A percentile compares a stretch with the other conserved stretches of the same genome.
phyloP scores from a whole-genome alignment of 1,140 invertebrate species.

The Belonocnema kinseyi region DNA sequence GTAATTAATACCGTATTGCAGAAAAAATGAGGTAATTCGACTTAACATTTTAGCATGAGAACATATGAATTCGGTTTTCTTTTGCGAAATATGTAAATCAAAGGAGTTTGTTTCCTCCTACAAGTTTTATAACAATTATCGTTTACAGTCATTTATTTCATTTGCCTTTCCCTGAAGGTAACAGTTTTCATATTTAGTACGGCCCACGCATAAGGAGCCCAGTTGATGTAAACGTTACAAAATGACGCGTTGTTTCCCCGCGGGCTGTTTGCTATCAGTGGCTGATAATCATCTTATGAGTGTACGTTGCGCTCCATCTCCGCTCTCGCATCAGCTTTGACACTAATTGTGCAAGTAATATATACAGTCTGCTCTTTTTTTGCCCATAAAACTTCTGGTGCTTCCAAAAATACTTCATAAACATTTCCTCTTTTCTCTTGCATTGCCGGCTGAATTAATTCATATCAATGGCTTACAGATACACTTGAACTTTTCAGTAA shows the following conservation, averaged over 20 bases:
- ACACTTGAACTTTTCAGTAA: no score
- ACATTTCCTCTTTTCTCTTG: no score
- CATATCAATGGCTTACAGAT: no score
- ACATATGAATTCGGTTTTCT: background rate
- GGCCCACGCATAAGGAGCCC: background rate
- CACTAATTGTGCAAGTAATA: background rate
- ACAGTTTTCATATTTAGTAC: background rate
- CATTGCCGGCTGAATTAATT: no score
- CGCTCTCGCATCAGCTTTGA: background rate
- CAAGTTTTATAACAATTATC: constrained; percentile 11
- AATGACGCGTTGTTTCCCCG: background rate
- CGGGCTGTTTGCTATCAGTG: background rate
- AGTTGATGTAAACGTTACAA: constrained; percentile 9
- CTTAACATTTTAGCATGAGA: background rate
- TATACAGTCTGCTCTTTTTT: background rate
- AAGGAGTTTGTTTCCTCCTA: background rate
- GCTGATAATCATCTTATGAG: constrained; percentile 21
- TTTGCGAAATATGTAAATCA: background rate
- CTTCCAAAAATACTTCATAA: background rate
- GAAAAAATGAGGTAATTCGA: background rate
- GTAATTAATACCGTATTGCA: background rate
- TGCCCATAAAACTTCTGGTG: background rate
- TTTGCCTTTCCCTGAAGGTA: background rate
- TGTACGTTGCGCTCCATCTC: background rate
- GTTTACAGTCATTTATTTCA: background rate